Percentiles rank a stretch among this genome's conserved stretches.
phyloP scores from a whole-genome alignment of 2,797 vertebrate species.

The Miichthys miiuy region DNA sequence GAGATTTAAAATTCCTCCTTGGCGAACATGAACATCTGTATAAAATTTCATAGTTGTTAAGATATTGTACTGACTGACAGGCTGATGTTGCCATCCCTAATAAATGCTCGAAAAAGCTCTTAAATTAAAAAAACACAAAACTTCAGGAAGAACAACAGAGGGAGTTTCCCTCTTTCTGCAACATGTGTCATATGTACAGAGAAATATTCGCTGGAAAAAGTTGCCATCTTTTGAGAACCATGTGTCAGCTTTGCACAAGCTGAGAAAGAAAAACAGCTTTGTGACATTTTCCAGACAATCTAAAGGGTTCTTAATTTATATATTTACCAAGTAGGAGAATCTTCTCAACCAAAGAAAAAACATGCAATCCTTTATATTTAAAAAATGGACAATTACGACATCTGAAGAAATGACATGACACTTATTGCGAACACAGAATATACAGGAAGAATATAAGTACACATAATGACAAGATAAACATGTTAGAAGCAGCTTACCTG shows the following conservation, averaged over 20 bases:
- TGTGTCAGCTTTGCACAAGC: not conserved
- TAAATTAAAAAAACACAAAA: constrained; percentile 2
- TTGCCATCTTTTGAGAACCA: not conserved
- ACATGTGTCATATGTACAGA: not conserved
- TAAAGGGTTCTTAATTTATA: not conserved
- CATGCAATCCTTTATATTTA: not conserved
- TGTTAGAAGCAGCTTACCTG: not conserved
- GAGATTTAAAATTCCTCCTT: no score
- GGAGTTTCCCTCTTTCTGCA: not conserved
- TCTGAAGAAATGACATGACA: not conserved
- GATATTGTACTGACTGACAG: not conserved
- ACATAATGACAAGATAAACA: not conserved
- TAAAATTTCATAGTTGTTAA: no score
- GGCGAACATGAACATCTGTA: no score
- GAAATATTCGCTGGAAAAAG: not conserved
- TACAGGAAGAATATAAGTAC: not conserved
- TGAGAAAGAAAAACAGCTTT: not conserved
- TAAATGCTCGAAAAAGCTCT: not conserved
- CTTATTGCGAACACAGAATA: not conserved
- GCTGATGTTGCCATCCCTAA: no score
- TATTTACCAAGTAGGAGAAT: not conserved
- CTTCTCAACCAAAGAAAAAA: no score
- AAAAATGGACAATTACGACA: not conserved
- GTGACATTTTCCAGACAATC: not conserved
- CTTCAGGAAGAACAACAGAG: not conserved